Evolutionary conservation across 2,797 vertebrate genomes (phyloP), one percentile per base, ranked within the genome.

Genomic region (Spatula versicolor): DNA sequence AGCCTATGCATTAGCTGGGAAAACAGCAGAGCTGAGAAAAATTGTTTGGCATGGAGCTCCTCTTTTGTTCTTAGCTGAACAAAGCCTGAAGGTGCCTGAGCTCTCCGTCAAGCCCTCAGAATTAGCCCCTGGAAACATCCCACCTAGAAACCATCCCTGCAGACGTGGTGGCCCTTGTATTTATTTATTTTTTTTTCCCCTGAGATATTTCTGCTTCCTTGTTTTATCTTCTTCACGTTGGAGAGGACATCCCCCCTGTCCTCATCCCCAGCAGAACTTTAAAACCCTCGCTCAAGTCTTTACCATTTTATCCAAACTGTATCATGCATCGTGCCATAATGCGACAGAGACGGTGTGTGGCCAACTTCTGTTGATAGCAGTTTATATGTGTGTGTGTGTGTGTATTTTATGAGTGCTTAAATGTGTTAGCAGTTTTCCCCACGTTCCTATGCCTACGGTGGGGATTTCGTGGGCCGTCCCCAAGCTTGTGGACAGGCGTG

Each of bases 401-500:
- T 79, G 48, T 62, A 62, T 92, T 89, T 91, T 66, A 43, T 26
- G 71, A 73, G 30, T 22, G 39, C 16, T 79, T 86, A 52, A 79
- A 84, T 35, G 3, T 63, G 41, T 82, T 73, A 37, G 7, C 0
- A 1, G 3, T 84, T 84, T 93, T 20, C 84, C n/a, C 28, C 30
- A 35, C 2, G 0, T 84, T 82, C 9, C 22, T 63, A 58, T 41
- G 23, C 21, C 3, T 28, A 7, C 3, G 6, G 66, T 54, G 30
- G 13, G 55, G 73, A 73, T 84, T 91, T 79, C 0, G 1, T 66
- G 19, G 11, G 9, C 64, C 59, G 11, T 77, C 50, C 41, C 30
- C 15, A n/a, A 59, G 21, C 55, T 93, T 11, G 2, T 18, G 31
- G 33, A 18, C n/a, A 85, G 56, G 41, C 20, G 48, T 0, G 0